Conservation (phyloP, 1,140 invertebrate genomes). For the Drosophila athabasca region DNA sequence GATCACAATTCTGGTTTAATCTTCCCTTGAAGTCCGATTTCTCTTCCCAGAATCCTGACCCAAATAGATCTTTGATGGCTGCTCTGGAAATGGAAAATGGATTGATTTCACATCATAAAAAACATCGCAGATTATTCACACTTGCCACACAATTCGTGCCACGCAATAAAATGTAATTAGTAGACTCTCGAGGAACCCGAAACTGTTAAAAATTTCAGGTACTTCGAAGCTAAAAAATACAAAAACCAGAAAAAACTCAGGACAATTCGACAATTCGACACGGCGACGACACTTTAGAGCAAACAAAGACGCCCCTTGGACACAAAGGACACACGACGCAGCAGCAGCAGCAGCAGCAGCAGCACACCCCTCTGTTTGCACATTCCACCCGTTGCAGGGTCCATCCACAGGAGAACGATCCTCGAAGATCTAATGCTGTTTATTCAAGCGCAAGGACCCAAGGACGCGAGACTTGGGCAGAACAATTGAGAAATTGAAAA, state of each 20-base stretch:
- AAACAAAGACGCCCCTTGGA: slow-evolving; percentile 66
- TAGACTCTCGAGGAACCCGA: slow-evolving; percentile 45
- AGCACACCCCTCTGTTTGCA: slow-evolving; percentile 29
- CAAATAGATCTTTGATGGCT: slow-evolving; percentile 2
- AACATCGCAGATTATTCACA: slow-evolving; percentile 56
- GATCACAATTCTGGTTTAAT: too few species aligned
- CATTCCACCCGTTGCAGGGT: slow-evolving; percentile 47
- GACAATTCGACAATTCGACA: slow-evolving; percentile 68
- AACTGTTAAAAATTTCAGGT: slow-evolving; percentile 54
- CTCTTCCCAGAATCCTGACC: slow-evolving; percentile 1
- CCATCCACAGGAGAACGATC: too few species aligned
- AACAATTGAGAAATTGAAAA: slow-evolving; percentile 45
- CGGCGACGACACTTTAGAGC: slow-evolving; percentile 74
- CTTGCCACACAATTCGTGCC: slow-evolving; percentile 62
- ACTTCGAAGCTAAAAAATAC: slow-evolving; percentile 30
- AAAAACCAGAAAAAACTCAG: slow-evolving; percentile 36
- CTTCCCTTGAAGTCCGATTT: not conserved
- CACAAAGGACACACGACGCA: slow-evolving; percentile 34
- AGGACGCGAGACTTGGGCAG: slow-evolving; percentile 41
- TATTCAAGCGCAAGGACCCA: slow-evolving; percentile 68
- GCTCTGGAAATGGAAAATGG: not conserved
- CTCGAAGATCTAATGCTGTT: slow-evolving; percentile 45
- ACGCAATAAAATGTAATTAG: slow-evolving; percentile 81
- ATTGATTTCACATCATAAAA: slow-evolving; percentile 53
- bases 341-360: too few species aligned